Evolutionary conservation across 2,888 invertebrate genomes (phyloP), one percentile per base, ranked within the genome.

Genomic region (Volucella bombylans): DNA sequence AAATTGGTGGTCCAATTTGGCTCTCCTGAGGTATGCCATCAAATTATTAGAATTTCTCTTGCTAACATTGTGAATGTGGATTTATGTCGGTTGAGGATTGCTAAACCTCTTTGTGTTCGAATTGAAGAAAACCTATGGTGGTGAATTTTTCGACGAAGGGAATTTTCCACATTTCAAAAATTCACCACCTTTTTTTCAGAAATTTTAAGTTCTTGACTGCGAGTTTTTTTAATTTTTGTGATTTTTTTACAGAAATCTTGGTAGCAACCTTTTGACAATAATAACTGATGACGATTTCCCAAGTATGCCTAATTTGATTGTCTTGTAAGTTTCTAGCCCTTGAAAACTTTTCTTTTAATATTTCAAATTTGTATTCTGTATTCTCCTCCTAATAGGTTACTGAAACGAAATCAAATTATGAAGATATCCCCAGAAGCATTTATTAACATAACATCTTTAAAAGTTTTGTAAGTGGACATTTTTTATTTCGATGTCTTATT

Each of bases 351-450:
- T 0, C 18, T 31, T 15, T 41, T 11, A 15, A 68, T 55, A 67
- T 64, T 45, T 57, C 73, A n/a, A 49, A 14, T 64, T 45, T 59
- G 52, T 82, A 62, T 57, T 54, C 45, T 55, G 72, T 69, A 68
- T 86, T 82, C 76, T 79, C 15, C 39, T 83, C n/a, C 85, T 88
- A 86, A 93, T 93, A 98, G 98, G 91, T 94, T 97, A 89, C 93
- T 98, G 90, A 96, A 96, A 90, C 94, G 96, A 90, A 98, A 98
- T 93, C 95, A 95, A 92, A 96, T 98, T 90, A 93, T 93, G 87
- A 93, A 94, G 90, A 95, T 98, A 89, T 94, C 95, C 88, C 94
- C 94, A 88, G 94, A 94, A 88, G 96, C 97, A 76, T 97, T 98
- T 92, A 92, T 93, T 88, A 95, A 95, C 92, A 93, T 97, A 88